Conservation (phyloP, 2,888 invertebrate species). For the Cylindroiulus punctatus region DNA sequence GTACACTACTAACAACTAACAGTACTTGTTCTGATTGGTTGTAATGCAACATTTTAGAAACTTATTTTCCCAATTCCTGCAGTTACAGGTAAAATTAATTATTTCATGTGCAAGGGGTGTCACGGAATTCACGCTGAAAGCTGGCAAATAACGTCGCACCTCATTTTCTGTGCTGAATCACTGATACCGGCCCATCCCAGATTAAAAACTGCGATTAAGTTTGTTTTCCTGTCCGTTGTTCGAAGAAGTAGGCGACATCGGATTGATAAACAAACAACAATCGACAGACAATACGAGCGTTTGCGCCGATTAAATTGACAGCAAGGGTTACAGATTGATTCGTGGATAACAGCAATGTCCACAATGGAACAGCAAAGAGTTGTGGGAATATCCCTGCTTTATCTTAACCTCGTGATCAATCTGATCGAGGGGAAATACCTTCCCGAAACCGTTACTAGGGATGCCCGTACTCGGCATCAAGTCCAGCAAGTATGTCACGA, state of each 20-base stretch:
- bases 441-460: background rate
- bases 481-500: background rate
- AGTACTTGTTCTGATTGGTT: too few species aligned
- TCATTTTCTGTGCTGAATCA: background rate
- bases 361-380: background rate
- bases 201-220: background rate
- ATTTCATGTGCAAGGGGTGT: background rate
- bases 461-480: background rate
- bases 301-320: constrained; percentile 5
- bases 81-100: background rate
- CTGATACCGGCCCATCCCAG: constrained; percentile 18
- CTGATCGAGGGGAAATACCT: background rate
- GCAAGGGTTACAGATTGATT: background rate
- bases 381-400: background rate
- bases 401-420: constrained; percentile 1
- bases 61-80: background rate
- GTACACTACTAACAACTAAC: too few species aligned
- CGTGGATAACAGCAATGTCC: background rate
- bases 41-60: too few species aligned
- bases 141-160: background rate
- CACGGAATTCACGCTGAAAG: background rate
- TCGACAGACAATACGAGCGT: background rate
- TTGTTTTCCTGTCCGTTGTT: background rate
- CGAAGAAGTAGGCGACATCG: background rate
- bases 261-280: background rate